Evolutionary conservation across 2,888 invertebrate genomes (phyloP).

Genomic region (Cerastis rubricosa): DNA sequence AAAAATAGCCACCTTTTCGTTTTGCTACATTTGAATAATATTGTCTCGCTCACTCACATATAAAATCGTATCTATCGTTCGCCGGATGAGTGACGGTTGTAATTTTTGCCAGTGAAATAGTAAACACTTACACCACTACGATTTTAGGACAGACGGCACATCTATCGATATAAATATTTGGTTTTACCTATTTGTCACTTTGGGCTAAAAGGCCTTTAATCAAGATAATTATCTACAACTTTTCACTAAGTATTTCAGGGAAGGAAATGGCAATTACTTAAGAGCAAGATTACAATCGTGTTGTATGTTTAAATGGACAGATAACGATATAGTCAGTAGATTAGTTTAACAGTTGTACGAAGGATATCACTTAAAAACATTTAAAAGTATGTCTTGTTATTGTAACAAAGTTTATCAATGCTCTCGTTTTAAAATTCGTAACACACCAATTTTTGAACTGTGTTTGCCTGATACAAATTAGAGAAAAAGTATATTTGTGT

Average conservation of each 20-base stretch:
- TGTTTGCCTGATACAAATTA: not conserved
- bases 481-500: not conserved
- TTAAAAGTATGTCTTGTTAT: slow-evolving; percentile 24
- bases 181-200: not conserved
- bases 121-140: not conserved
- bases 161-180: not conserved
- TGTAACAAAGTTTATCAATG: not conserved
- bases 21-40: not conserved
- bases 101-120: not conserved
- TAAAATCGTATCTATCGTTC: not conserved
- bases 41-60: not conserved
- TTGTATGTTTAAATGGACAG: slow-evolving; percentile 42
- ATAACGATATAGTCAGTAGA: slow-evolving; percentile 47
- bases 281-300: slow-evolving; percentile 41
- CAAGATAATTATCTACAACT: slow-evolving; percentile 5
- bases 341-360: slow-evolving; percentile 40
- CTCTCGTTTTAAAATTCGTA: not conserved
- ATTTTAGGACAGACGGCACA: not conserved
- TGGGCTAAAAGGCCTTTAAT: not conserved
- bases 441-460: not conserved
- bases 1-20: not conserved
- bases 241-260: slow-evolving; percentile 33
- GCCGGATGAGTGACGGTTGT: not conserved
- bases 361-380: slow-evolving; percentile 29
- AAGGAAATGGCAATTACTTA: slow-evolving; percentile 46